A percentile compares a stretch with the other conserved stretches of the same genome.
These are phyloP conservation scores for Rattus norvegicus DNA, from an alignment of 2,113 vertebrate genomes.

Conservation along the genomic window GRCr8 NC_086023.1:146794501-146795000, in stretches of 20 bases:
- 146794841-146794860: no score
- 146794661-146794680: neutral
- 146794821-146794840: no score
- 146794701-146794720: neutral
- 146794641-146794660: neutral
- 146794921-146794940: neutral
- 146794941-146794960: constrained; percentile 21
- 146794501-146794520: no score
- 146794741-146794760: neutral
- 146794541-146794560: no score
- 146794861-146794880: neutral
- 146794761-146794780: neutral
- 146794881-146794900: neutral
- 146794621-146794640: no score
- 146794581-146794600: no score
- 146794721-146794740: neutral
- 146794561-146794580: no score
- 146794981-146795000: constrained; percentile 19
- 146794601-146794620: no score
- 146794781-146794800: neutral
- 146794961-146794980: neutral
- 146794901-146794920: constrained; percentile 12
- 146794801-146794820: neutral
- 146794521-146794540: no score
- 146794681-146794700: neutral